Conservation (phyloP, 1,140 invertebrate genomes). For the Lepidotrigona ventralis region DNA sequence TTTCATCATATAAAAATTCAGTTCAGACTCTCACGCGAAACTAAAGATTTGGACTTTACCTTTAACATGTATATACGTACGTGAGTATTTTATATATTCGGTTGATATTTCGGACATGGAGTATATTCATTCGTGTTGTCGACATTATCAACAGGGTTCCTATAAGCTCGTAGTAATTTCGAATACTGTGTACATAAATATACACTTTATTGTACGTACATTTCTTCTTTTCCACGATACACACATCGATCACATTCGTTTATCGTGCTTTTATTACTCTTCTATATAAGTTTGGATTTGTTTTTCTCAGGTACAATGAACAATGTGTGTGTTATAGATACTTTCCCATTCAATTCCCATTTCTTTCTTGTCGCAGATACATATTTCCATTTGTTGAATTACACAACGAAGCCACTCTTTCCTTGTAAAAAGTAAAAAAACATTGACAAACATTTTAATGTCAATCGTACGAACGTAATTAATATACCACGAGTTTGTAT, state of each 20-base stretch:
- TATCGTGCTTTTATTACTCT: slow-evolving; percentile 15
- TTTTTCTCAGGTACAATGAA: slow-evolving; percentile 24
- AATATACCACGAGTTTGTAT: neutral
- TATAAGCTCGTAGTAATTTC: slow-evolving; percentile 58
- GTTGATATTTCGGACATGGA: slow-evolving; percentile 46
- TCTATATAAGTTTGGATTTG: slow-evolving; percentile 10
- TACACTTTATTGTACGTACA: slow-evolving; percentile 39
- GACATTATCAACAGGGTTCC: slow-evolving; percentile 62
- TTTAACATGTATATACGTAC: slow-evolving; percentile 49
- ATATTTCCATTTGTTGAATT: slow-evolving; percentile 7
- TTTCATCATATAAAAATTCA: neutral
- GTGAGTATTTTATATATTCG: slow-evolving; percentile 56
- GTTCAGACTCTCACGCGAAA: neutral
- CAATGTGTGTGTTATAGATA: neutral
- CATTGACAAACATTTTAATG: neutral
- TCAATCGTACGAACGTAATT: neutral
- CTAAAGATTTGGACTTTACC: slow-evolving; percentile 55
- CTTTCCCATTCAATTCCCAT: slow-evolving; percentile 2
- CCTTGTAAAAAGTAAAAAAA: slow-evolving; percentile 7
- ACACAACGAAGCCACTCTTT: slow-evolving; percentile 34
- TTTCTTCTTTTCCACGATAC: slow-evolving; percentile 34
- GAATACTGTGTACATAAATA: slow-evolving; percentile 55
- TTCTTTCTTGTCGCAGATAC: neutral
- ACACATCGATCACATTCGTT: slow-evolving; percentile 41
- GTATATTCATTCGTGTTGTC: slow-evolving; percentile 41